Evolutionary conservation across 2,888 invertebrate genomes (phyloP).

Genomic region (Lamproptera curius): DNA sequence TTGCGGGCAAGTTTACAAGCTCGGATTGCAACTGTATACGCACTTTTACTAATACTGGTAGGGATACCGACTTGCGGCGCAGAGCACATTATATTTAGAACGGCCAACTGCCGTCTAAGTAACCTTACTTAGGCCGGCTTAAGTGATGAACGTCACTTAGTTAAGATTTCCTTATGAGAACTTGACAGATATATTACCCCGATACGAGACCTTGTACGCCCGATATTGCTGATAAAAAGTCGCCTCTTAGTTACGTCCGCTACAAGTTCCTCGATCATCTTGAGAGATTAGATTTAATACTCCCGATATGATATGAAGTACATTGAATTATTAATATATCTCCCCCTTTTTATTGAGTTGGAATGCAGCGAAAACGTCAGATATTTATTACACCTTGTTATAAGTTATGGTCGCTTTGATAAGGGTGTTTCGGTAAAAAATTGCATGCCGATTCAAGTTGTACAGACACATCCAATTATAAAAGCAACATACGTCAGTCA

Average conservation of each 20-base stretch:
- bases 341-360: neutral
- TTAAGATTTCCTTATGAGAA: slow-evolving; percentile 5
- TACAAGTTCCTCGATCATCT: slow-evolving; percentile 5
- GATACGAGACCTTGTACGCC: slow-evolving; percentile 8
- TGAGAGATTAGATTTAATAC: neutral
- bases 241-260: neutral
- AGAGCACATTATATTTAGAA: slow-evolving; percentile 61
- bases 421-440: neutral
- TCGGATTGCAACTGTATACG: too few species aligned
- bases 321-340: slow-evolving; percentile 2
- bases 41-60: slow-evolving; percentile 45
- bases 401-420: too few species aligned
- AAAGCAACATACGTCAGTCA: too few species aligned
- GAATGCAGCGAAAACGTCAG: neutral
- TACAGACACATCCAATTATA: too few species aligned
- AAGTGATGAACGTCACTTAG: slow-evolving; percentile 19
- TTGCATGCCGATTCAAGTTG: neutral
- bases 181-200: slow-evolving; percentile 4
- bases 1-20: too few species aligned
- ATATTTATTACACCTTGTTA: neutral
- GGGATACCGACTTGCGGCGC: slow-evolving; percentile 40
- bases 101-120: slow-evolving; percentile 40
- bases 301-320: neutral
- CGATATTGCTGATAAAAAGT: slow-evolving; percentile 1
- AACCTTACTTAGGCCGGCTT: slow-evolving; percentile 29